A percentile compares a stretch with the other conserved stretches of the same genome.
Evolutionary conservation across 2,113 vertebrate species (phyloP).

Genomic region (Halcyon senegalensis): DNA sequence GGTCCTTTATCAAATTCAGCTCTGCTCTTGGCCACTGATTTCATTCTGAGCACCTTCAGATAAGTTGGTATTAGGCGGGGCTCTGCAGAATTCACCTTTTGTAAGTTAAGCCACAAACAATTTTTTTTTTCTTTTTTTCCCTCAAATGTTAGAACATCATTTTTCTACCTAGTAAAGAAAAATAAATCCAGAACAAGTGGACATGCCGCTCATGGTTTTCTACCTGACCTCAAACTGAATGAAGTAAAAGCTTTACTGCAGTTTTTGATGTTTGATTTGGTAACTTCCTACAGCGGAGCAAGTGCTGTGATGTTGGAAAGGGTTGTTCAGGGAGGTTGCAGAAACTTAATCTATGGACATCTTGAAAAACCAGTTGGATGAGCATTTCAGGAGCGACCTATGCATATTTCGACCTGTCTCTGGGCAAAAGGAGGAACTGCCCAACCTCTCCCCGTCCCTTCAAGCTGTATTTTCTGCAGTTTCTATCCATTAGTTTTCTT

Average conservation of each 20-base stretch:
- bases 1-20: background rate
- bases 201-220: background rate
- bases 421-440: background rate
- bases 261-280: background rate
- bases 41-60: background rate
- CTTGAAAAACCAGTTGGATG: background rate
- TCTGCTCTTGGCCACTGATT: background rate
- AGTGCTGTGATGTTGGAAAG: rapidly evolving
- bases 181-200: background rate
- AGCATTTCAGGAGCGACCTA: background rate
- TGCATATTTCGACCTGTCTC: slow-evolving; percentile 4
- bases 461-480: slow-evolving; percentile 44
- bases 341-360: background rate
- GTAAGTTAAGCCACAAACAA: background rate
- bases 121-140: background rate
- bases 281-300: slow-evolving; percentile 9
- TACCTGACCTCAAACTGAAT: background rate
- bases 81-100: background rate
- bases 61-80: background rate
- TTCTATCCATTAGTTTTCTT: slow-evolving; percentile 20
- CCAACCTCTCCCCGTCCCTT: slow-evolving; percentile 31
- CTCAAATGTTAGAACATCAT: background rate
- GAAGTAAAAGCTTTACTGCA: background rate
- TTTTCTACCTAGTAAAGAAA: background rate
- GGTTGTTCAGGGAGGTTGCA: background rate